Evolutionary conservation across 2,797 vertebrate genomes (phyloP), one percentile per base, ranked within the genome.

Genomic region (Notoglanidium macrostoma): DNA sequence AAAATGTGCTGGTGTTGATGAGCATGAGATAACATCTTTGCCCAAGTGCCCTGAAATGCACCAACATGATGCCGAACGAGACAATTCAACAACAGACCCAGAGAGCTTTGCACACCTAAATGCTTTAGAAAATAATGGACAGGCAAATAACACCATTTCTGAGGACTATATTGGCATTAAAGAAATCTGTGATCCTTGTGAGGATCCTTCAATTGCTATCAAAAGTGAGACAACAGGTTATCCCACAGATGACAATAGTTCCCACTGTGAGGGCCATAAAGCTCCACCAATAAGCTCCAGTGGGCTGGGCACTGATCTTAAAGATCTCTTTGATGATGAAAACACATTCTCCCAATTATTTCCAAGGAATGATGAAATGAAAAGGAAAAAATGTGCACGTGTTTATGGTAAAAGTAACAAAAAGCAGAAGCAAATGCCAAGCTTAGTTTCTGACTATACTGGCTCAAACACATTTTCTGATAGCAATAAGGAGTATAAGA

Each of bases 381-480:
- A 96, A 87, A 95, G 95, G 74, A 97, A 97, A 90, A 99, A 97
- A 92, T 98, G 97, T 91, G 96, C 95, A 0, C 95, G 96, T 14
- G 98, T 99, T 61, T 99, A 99, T 0, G 96, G 97, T 90, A 99
- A 98, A 91, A 96, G 95, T 89, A 95, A 94, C 91, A 96, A 97
- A 94, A 96, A 95, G 90, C 91, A 95, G 90, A 95, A 94, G 79
- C 73, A 94, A 49, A 90, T 94, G 0, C 14, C 86, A 0, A 91
- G 95, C 88, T 90, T 91, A 5, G 87, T 89, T 90, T 89, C 83
- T 86, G 89, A 2, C 81, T 90, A 78, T n/a, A 87, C 68, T 83
- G 0, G 89, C 0, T 61, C 92, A 74, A 94, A 92, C 57, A 86
- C 89, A 2, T 92, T 92, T 40, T 15, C 92, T 90, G 93, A 94